Base-by-base conservation (phyloP, 2,888 invertebrate species). In the Scaptomyza cyrtandrae region DNA sequence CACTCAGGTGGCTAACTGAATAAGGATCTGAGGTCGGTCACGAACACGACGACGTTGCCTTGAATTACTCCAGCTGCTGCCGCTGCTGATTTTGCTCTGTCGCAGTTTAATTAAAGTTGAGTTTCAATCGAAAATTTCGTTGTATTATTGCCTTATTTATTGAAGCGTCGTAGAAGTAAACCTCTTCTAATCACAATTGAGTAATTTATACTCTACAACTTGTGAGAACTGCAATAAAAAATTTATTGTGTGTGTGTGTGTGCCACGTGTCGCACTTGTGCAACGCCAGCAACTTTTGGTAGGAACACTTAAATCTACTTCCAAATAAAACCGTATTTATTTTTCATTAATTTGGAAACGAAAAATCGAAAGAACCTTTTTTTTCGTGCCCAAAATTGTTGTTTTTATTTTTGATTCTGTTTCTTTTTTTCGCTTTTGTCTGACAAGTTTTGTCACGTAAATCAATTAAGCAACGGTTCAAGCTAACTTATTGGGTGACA, bases 101-200 rank as follows among this genome's bases (percentile, higher is more conserved):
- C 72, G 70, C 62, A 64, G 82, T 81, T 88, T 88, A 88, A 88
- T 88, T 88, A 88, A 83, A 83, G 88, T 83, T 83, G 62, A 87
- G 81, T 73, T 83, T 70, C n/a, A 63, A 62, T 68, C 68, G 59
- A 88, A 86, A 78, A 86, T 84, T 86, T 86, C 68, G 75, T 59
- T 61, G 65, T 63, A 74, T 82, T 76, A 85, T 86, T 76, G 77
- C 82, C 73, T 71, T 69, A 71, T 85, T 78, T 70, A 59, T 48
- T 39, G 60, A 66, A 66, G 35, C 77, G 57, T 61, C 14, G 60
- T 35, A 45, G 29, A 24, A 14, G 7, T 4, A 16, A 31, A 35
- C 52, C 55, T 61, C 19, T 1, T 14, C 16, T 35, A 13, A 19
- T 11, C n/a, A 29, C 50, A 75, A 75, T 79, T 79, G 76, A 71